phyloP scores from a whole-genome alignment of 2,888 invertebrate species.

The Asteroscopus sphinx region DNA sequence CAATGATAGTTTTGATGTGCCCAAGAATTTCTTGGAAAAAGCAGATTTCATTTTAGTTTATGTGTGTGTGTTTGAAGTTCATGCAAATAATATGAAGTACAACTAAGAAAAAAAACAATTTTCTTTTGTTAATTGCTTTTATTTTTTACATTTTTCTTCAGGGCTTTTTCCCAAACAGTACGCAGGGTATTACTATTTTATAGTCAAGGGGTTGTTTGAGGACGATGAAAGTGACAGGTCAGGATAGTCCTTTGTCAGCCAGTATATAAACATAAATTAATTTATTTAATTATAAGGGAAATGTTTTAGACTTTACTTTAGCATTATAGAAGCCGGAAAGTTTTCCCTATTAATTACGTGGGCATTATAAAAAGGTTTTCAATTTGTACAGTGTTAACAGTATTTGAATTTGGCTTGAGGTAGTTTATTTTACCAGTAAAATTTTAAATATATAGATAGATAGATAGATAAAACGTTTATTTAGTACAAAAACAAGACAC shows the following conservation, averaged over 20 bases:
- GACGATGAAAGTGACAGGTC: conserved; percentile 35
- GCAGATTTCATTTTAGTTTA: too few relatives aligned
- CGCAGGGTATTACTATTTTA: conserved; percentile 23
- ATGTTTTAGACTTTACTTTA: conserved; percentile 15
- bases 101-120: neutral
- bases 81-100: neutral
- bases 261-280: conserved; percentile 36
- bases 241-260: conserved; percentile 30
- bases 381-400: neutral
- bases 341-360: conserved; percentile 5
- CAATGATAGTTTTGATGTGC: too few relatives aligned
- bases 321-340: conserved; percentile 17
- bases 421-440: too few relatives aligned
- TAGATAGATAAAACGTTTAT: too few relatives aligned
- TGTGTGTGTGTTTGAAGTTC: too few relatives aligned
- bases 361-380: conserved; percentile 6
- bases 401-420: neutral
- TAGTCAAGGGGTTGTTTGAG: conserved; percentile 25
- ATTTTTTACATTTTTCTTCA: neutral
- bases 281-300: conserved; percentile 23
- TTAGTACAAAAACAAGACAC: too few relatives aligned
- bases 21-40: too few relatives aligned
- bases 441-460: too few relatives aligned
- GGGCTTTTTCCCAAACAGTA: neutral
- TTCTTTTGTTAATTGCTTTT: neutral